Base-by-base conservation (phyloP, 1,140 invertebrate genomes). In the Drosophila ananassae region DNA sequence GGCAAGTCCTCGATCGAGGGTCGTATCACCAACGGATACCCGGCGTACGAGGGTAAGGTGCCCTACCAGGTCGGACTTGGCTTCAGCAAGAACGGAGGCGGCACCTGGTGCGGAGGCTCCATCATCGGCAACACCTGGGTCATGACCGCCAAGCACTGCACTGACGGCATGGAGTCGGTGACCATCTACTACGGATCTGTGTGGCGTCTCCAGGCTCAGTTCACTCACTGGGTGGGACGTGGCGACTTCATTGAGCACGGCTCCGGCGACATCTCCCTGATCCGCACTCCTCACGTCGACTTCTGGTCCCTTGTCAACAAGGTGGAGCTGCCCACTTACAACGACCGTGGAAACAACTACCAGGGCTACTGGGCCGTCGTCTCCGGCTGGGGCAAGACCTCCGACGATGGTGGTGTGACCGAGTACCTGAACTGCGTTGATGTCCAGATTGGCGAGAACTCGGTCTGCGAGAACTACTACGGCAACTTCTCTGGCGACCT, bases 41-140 rank as follows among this genome's bases (percentile, higher is more conserved):
- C 63, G 22, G 82, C 82, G 0, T 37, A 47, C 12, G 77, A 84
- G 3, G 92, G 92, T 0, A 92, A 93, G 77, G 91, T 93, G 32
- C 93, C 93, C 9, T 93, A 93, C 53, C 92, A 93, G 57, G 92
- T 92, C 8, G 48, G 34, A 10, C 76, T 71, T 37, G 47, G 25
- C 50, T 87, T 48, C 48, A 48, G 34, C 47, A 44, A 55, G 93
- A 94, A 66, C 83, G 75, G 52, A 92, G 79, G 84, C 90, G 94
- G 57, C 44, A 47, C 44, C 73, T 92, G 48, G 93, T 91, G 73
- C 93, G 92, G 95, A 6, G 95, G 94, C 22, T 94, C 94, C 17
- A 79, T 95, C 54, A 93, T 95, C 6, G 93, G 92, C 61, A 90
- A 94, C 22, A 91, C 93, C 44, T 92, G 92, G 60, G 94, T 94